Percentiles rank a stretch among this genome's conserved stretches.
Conservation (phyloP, 2,113 vertebrate species). For the Pipra filicauda region DNA sequence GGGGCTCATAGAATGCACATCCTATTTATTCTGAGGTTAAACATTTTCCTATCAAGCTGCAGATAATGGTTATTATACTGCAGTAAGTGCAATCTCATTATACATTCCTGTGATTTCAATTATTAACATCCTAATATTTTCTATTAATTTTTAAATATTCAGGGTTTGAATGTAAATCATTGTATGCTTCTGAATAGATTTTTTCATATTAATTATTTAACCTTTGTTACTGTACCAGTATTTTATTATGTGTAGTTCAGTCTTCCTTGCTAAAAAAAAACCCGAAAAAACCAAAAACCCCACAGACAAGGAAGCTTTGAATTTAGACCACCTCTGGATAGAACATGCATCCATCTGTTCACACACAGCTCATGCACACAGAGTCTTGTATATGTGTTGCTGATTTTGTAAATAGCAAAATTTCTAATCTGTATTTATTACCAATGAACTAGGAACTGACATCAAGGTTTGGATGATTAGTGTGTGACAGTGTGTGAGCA, state of each 20-base stretch:
- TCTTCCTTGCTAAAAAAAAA: not conserved
- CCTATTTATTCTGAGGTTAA: constrained; percentile 50
- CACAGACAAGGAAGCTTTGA: not conserved
- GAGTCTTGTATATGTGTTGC: not conserved
- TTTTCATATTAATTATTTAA: constrained; percentile 7
- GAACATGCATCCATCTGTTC: not conserved
- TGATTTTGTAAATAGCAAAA: not conserved
- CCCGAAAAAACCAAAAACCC: not conserved
- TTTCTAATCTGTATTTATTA: not conserved
- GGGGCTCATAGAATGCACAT: not conserved
- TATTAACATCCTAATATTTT: constrained; percentile 54
- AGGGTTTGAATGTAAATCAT: not conserved
- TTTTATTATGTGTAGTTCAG: not conserved
- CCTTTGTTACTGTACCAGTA: not conserved
- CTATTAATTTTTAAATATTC: constrained; percentile 53
- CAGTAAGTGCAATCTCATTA: constrained; percentile 4
- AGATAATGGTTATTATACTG: constrained; percentile 10
- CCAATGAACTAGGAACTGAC: not conserved
- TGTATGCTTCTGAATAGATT: not conserved
- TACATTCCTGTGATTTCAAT: constrained; percentile 25
- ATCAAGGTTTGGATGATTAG: not conserved
- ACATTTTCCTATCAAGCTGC: constrained; percentile 16
- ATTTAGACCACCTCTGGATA: not conserved
- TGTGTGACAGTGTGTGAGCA: not conserved
- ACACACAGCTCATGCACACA: not conserved